These are phyloP conservation scores for Cantharis flavilabris DNA, from an alignment of 2,888 invertebrate species.

Conservation along the genomic window DNA sequence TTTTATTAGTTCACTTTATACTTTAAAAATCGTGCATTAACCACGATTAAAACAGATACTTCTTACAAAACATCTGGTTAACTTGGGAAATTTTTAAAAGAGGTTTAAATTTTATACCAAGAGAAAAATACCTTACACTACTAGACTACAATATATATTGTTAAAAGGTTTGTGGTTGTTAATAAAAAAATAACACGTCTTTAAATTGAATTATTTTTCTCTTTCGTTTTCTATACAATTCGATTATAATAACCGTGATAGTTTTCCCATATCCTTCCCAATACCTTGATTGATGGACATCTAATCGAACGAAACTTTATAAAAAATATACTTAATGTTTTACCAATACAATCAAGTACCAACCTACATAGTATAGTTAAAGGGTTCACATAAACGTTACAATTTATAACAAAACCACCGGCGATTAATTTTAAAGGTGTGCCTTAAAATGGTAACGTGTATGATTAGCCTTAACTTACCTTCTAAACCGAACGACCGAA, in stretches of 20 bases:
- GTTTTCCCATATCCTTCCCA: slow-evolving; percentile 16
- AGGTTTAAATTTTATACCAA: slow-evolving; percentile 18
- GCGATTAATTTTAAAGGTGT: not conserved
- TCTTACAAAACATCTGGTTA: slow-evolving; percentile 15
- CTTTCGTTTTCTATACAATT: slow-evolving; percentile 4
- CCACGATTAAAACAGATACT: slow-evolving; percentile 19
- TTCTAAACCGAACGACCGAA: not conserved
- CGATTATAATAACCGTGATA: slow-evolving; percentile 17
- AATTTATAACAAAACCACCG: not conserved
- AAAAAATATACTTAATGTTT: not conserved
- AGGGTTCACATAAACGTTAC: not conserved
- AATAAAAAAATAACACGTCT: slow-evolving; percentile 13
- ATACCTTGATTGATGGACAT: slow-evolving; percentile 16
- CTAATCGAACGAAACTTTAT: slow-evolving; percentile 4
- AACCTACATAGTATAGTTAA: not conserved
- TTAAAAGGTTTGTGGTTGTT: slow-evolving; percentile 16
- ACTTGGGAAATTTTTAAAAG: slow-evolving; percentile 12
- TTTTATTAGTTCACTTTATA: slow-evolving; percentile 26
- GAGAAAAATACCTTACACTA: slow-evolving; percentile 1
- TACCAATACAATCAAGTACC: not conserved
- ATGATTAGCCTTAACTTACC: not conserved
- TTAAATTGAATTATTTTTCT: slow-evolving; percentile 12
- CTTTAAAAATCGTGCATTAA: slow-evolving; percentile 18
- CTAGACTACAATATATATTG: slow-evolving; percentile 10
- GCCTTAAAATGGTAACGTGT: not conserved